These are phyloP conservation scores for Istiophorus platypterus DNA, from an alignment of 2,113 vertebrate genomes.

Conservation along the genomic window DNA sequence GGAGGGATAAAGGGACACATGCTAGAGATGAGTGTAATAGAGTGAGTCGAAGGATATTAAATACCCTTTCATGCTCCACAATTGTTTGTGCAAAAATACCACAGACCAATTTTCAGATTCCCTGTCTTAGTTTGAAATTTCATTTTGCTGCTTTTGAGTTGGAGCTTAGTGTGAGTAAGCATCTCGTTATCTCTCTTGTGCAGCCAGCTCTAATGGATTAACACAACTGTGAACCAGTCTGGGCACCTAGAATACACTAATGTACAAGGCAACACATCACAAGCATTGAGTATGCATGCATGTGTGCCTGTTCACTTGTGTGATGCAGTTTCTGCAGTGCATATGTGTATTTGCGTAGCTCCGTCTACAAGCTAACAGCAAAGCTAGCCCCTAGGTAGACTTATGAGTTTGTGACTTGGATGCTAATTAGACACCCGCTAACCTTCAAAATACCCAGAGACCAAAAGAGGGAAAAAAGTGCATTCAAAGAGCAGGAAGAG, in stretches of 20 bases:
- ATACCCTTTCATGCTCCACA: slow-evolving; percentile 46
- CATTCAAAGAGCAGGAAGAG: slow-evolving; percentile 42
- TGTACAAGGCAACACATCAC: slow-evolving; percentile 34
- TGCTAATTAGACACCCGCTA: slow-evolving; percentile 40
- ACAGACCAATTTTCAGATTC: slow-evolving; percentile 54
- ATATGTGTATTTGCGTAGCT: background rate
- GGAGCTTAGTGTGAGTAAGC: slow-evolving; percentile 67
- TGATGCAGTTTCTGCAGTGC: background rate
- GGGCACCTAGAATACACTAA: slow-evolving; percentile 44
- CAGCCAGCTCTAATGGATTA: slow-evolving; percentile 72
- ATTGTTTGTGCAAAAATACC: slow-evolving; percentile 64
- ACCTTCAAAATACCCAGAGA: slow-evolving; percentile 40
- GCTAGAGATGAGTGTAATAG: slow-evolving; percentile 32
- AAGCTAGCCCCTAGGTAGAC: background rate
- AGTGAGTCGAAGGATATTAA: slow-evolving; percentile 40
- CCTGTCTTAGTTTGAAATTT: slow-evolving; percentile 57
- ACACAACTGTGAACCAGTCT: slow-evolving; percentile 57
- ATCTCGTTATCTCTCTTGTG: slow-evolving; percentile 67
- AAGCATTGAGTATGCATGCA: slow-evolving; percentile 17
- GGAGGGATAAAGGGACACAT: slow-evolving; percentile 27
- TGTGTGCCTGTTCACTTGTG: background rate
- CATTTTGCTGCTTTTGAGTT: slow-evolving; percentile 58
- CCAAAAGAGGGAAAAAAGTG: slow-evolving; percentile 5
- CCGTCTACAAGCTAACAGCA: background rate
- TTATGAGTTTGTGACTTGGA: slow-evolving; percentile 23